Percentiles rank a stretch among this genome's conserved stretches.
Evolutionary conservation across 2,888 invertebrate genomes (phyloP).

Genomic region (Callosobruchus maculatus): DNA sequence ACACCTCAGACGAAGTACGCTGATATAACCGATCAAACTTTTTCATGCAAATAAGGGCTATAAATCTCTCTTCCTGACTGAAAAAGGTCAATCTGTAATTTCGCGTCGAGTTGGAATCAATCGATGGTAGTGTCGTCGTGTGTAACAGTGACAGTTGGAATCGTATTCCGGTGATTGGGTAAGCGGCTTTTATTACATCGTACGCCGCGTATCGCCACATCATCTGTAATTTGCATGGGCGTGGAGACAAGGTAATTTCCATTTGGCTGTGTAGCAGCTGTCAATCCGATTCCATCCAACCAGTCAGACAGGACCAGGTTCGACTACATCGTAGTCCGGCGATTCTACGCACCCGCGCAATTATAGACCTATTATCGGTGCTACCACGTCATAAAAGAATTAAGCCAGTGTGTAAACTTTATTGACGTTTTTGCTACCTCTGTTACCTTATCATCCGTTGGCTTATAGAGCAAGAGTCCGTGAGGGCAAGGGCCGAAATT

Average conservation of each 20-base stretch:
- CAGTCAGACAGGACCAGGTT: not conserved
- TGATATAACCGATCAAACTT: too few species aligned
- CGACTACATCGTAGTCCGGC: not conserved
- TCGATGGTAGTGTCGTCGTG: not conserved
- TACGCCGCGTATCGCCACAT: not conserved
- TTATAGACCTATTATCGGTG: too few species aligned
- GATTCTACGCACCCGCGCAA: too few species aligned
- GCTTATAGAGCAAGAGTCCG: too few species aligned
- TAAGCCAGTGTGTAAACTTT: too few species aligned
- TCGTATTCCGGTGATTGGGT: not conserved
- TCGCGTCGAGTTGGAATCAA: not conserved
- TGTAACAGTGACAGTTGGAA: not conserved
- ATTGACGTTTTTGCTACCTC: too few species aligned
- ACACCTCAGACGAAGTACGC: too few species aligned
- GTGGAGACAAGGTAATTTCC: not conserved
- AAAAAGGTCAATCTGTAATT: not conserved
- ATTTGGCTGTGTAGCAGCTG: not conserved
- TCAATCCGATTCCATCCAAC: not conserved
- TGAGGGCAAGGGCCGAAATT: too few species aligned
- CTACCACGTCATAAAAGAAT: too few species aligned
- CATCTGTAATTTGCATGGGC: not conserved
- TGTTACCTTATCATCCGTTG: too few species aligned
- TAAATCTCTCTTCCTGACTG: too few species aligned
- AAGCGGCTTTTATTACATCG: not conserved
- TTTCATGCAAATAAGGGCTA: too few species aligned